Base-by-base conservation (phyloP, 2,888 invertebrate genomes). In the Drosophila leonis region DNA sequence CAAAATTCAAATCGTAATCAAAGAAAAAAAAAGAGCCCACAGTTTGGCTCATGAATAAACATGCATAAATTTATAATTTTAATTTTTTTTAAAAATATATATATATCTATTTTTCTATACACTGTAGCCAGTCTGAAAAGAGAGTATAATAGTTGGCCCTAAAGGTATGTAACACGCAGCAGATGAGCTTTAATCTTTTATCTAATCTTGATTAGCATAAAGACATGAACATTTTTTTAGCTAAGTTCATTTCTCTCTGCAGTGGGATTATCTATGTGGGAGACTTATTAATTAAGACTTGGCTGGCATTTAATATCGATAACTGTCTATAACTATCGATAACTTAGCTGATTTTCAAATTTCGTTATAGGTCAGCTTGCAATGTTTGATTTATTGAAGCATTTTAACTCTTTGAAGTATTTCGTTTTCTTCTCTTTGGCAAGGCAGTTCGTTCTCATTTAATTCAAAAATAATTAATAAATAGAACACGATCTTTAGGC, bases 41-140 rank as follows among this genome's bases (percentile, higher is more conserved):
- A 68, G 56, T 39, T 46, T 29, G 29, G 62, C 60, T 83, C 78
- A 89, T 83, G 84, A 89, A 83, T 83, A 89, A 83, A 87, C 84
- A 83, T 83, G 78, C 78, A 74, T 68, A 82, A 79, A 82, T 78
- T 67, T 71, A 80, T 76, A 80, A 70, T 51, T 57, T 75, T 68
- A 44, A 35, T 33, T n/a, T n/a, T n/a, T n/a, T n/a, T 33, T 35
- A 9, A 27, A 37, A 2, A 37, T 6, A 37, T 37, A 37, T 46
- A 31, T 18, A 29, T 10, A 29, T n/a, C n/a, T 35, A 35, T 35
- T 35, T 39, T 37, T 54, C 13, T 18, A 29, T 48, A 29, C 46
- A 18, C 27, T 37, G 18, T 46, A 46, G 12, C 13, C 10, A 7
- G 4, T 6, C 1, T 13, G 7, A 15, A 15, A 4, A 39, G 20